Evolutionary conservation across 2,113 vertebrate genomes (phyloP).

Genomic region (Orthonyx spaldingii): DNA sequence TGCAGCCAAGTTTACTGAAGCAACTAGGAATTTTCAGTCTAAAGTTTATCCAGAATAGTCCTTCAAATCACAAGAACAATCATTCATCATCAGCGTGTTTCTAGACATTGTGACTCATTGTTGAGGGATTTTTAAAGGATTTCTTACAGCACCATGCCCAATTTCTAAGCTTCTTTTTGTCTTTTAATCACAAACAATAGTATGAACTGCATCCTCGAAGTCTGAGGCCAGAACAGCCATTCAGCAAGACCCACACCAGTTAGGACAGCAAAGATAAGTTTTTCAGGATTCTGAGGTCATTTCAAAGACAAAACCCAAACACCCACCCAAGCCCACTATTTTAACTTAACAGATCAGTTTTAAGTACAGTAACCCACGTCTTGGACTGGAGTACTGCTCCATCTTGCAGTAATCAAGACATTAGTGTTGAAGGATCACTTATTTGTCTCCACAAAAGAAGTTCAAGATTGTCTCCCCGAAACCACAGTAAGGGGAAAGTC

Average conservation of each 20-base stretch:
- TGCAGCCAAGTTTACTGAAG: neutral
- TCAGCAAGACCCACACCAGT: neutral
- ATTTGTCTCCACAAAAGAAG: neutral
- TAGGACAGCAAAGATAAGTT: neutral
- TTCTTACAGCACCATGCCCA: neutral
- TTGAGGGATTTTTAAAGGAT: neutral
- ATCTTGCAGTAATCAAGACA: neutral
- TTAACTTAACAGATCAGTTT: neutral
- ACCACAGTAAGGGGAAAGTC: neutral
- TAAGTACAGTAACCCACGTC: neutral
- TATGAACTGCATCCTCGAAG: neutral
- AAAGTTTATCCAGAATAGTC: conserved; percentile 1
- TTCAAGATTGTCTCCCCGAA: neutral
- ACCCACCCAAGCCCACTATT: neutral
- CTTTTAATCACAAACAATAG: neutral
- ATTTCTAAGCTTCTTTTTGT: neutral
- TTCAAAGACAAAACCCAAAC: neutral
- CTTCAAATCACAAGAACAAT: conserved; percentile 11
- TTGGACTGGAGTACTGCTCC: neutral
- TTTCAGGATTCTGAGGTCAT: neutral
- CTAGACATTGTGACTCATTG: neutral
- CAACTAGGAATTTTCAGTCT: neutral
- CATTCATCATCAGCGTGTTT: neutral
- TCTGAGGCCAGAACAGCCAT: neutral
- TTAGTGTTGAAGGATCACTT: neutral